Conservation (phyloP, 2,113 vertebrate species). For the Rostratula benghalensis region DNA sequence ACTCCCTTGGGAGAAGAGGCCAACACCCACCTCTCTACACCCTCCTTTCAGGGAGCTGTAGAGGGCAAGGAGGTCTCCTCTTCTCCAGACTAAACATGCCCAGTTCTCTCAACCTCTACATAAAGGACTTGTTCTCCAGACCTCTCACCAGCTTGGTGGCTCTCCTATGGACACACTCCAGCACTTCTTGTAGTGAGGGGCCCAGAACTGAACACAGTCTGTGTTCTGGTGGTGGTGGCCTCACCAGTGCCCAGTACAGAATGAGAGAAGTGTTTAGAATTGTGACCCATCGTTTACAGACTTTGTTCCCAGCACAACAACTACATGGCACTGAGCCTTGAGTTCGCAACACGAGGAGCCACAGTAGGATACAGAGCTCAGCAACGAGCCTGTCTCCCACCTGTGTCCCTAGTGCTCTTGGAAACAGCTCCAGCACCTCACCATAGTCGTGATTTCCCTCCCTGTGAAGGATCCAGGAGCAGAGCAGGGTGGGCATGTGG, state of each 20-base stretch:
- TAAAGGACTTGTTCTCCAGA: no score
- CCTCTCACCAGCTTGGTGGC: no score
- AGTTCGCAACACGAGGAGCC: background rate
- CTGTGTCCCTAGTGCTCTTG: background rate
- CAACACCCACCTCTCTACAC: no score
- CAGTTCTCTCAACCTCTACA: no score
- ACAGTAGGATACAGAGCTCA: background rate
- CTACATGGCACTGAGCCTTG: background rate
- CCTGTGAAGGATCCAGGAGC: background rate
- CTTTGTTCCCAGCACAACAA: background rate
- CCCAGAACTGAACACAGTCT: no score
- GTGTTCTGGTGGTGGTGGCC: no score
- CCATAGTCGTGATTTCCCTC: background rate
- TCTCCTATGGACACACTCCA: no score
- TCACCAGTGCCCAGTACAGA: background rate
- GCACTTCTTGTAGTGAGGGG: no score
- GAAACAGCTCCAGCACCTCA: background rate
- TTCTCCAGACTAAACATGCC: no score
- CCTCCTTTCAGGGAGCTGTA: no score
- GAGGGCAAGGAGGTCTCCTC: no score
- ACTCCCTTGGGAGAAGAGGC: no score
- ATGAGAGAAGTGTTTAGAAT: background rate
- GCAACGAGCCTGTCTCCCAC: background rate
- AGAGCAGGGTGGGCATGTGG: fast-evolving
- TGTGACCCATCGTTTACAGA: background rate